Conservation (phyloP, 2,113 vertebrate genomes). For the Corythornis madagascariensis region DNA sequence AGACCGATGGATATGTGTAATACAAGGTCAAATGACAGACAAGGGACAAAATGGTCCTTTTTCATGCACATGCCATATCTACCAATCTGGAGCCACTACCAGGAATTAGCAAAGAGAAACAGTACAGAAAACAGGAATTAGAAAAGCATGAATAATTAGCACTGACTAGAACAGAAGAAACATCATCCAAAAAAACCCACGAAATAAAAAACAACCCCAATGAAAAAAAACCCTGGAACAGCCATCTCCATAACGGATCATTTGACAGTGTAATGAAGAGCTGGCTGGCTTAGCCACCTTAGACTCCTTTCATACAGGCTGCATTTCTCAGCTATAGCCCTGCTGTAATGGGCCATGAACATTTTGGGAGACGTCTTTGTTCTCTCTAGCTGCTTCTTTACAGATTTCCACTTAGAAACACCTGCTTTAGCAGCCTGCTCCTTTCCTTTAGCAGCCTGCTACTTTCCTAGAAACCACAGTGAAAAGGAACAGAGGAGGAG, state of each 20-base stretch:
- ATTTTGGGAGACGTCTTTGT: neutral
- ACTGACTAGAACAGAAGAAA: slow-evolving; percentile 1
- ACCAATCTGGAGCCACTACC: slow-evolving; percentile 42
- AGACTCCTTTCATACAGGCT: neutral
- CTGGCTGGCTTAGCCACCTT: neutral
- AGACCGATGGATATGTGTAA: slow-evolving; percentile 64
- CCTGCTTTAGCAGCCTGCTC: neutral
- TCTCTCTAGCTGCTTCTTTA: neutral
- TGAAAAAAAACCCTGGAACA: neutral
- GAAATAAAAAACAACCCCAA: neutral
- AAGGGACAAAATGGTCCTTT: slow-evolving; percentile 49
- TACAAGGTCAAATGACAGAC: slow-evolving; percentile 16
- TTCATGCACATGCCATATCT: slow-evolving; percentile 59
- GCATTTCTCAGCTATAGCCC: neutral
- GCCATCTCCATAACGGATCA: neutral
- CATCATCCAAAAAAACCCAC: neutral
- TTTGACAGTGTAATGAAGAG: neutral
- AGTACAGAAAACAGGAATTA: slow-evolving; percentile 30
- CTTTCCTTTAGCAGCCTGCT: slow-evolving; percentile 5
- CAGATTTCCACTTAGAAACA: neutral
- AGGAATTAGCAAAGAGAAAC: slow-evolving; percentile 35
- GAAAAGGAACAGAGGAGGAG: neutral
- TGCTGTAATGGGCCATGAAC: neutral
- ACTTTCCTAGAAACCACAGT: neutral
- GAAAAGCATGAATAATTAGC: slow-evolving; percentile 36